Evolutionary conservation across 2,888 invertebrate genomes (phyloP).

Genomic region (Odontothrips loti): DNA sequence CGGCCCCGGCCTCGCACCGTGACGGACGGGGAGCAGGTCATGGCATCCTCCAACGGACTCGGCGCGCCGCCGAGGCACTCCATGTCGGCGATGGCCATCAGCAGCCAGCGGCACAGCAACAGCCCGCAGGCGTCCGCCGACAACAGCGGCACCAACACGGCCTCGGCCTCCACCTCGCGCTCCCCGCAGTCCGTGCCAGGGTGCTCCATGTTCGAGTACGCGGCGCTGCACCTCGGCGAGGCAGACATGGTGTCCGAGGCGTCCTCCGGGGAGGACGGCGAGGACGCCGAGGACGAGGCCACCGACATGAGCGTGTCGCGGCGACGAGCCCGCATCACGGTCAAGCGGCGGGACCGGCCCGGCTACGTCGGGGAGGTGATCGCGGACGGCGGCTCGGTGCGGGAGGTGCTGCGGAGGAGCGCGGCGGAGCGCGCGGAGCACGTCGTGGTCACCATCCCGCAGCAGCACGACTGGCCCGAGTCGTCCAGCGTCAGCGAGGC

Average conservation of each 20-base stretch:
- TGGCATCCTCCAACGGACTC: not conserved
- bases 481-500: constrained; percentile 11
- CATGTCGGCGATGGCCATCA: constrained; percentile 14
- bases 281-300: constrained; percentile 11
- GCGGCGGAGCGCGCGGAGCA: not conserved
- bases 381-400: not conserved
- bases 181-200: not conserved
- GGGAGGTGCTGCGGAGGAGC: not conserved
- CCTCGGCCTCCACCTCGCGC: constrained; percentile 2
- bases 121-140: not conserved
- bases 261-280: not conserved
- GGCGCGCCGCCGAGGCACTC: constrained; percentile 13
- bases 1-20: not conserved
- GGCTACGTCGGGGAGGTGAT: constrained; percentile 9
- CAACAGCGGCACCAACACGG: constrained; percentile 18
- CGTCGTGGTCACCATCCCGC: constrained; percentile 16
- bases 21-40: not conserved
- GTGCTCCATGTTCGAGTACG: not conserved
- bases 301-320: constrained; percentile 18
- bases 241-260: not conserved
- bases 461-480: constrained; percentile 18
- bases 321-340: not conserved
- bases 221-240: not conserved
- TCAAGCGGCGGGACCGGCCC: constrained; percentile 7
- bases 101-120: not conserved